phyloP scores from a whole-genome alignment of 2,113 vertebrate species.

The Gymnocephalus cernua region DNA sequence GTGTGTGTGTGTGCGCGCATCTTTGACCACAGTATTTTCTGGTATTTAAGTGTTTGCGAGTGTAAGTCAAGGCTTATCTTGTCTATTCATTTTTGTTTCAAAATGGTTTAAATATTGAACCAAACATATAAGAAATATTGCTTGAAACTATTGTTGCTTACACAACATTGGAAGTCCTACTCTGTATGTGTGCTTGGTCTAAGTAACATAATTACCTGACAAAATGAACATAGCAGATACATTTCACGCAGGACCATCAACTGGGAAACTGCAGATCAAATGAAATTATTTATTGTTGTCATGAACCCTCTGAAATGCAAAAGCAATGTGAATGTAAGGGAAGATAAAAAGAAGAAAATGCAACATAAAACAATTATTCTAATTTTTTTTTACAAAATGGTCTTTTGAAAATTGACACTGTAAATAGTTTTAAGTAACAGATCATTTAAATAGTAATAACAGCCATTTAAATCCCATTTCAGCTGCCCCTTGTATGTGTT shows the following conservation, averaged over 20 bases:
- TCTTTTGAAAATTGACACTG: neutral
- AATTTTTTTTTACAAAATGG: neutral
- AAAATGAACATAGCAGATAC: neutral
- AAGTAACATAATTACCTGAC: neutral
- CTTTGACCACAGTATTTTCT: neutral
- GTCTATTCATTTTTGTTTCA: neutral
- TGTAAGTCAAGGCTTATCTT: neutral
- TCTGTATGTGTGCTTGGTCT: neutral
- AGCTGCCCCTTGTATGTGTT: neutral
- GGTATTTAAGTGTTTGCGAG: neutral
- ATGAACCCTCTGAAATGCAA: neutral
- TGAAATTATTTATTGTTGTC: neutral
- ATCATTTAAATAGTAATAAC: neutral
- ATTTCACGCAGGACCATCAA: constrained; percentile 4
- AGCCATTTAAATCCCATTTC: neutral
- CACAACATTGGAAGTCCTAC: neutral
- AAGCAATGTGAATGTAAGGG: neutral
- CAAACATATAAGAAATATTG: neutral
- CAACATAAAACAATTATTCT: neutral
- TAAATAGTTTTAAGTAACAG: neutral
- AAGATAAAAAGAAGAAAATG: neutral
- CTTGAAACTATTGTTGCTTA: neutral
- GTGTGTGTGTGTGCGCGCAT: constrained; percentile 2
- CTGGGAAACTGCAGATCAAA: neutral
- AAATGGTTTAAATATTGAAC: neutral